Base-by-base conservation (phyloP, 2,113 vertebrate species). In the Brachypteracias leptosomus region DNA sequence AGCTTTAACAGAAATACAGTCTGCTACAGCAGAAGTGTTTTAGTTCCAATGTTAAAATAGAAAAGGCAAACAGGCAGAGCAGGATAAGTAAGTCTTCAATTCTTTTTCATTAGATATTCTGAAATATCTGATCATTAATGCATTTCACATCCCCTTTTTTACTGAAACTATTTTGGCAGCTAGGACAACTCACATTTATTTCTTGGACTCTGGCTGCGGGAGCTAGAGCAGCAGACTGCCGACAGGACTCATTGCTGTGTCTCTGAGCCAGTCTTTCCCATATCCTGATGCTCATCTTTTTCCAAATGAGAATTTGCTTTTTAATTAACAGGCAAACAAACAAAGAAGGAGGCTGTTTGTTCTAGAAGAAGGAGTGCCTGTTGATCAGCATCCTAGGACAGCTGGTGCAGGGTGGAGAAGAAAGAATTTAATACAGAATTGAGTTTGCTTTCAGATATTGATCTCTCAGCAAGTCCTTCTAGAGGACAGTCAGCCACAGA, bases 1-100 rank as follows among this genome's bases (percentile, higher is more conserved):
- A 66, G 61, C 58, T 97, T 93, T 92, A 97, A 95, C 83, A 97
- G 97, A 98, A 97, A 97, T 97, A 97, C 47, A 93, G 63, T 96
- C 63, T 51, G 22, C 46, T 78, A 72, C 71, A 91, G 63, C 38
- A 57, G 55, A 57, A 57, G 44, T 97, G 89, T 96, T 97, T 97
- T 96, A 98, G 97, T 90, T 81, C 90, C 72, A 76, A 12, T 57
- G 11, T 91, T 94, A 86, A 94, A 96, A 86, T 9, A 84, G 54
- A 82, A 95, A 96, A 96, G 76, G 79, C 47, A 89, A 96, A 26
- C 21, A 93, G 65, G 61, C 38, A 92, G 65, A 96, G 75, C 33
- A 72, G 51, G 21, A 8, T 79, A 65, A 33, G 15, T 79, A 65
- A 33, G 15, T 79, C 71, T 88, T 84, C 47, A 44, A 29, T 13